phyloP scores from a whole-genome alignment of 1,140 invertebrate genomes.

The Lepidurus apus region DNA sequence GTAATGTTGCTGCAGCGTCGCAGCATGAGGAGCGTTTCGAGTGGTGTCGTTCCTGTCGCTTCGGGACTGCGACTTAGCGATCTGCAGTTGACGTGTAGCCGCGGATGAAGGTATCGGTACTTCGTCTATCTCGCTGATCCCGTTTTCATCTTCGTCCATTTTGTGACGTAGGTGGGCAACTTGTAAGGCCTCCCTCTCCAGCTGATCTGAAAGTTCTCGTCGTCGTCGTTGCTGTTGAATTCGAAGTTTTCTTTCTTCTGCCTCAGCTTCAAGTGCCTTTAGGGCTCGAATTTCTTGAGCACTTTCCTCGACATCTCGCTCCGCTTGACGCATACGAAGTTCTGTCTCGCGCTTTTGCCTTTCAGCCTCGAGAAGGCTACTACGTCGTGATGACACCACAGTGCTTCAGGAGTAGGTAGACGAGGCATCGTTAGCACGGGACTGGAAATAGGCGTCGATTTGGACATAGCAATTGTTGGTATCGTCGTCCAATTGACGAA shows the following conservation, averaged over 20 bases:
- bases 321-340: no score
- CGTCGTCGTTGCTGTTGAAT: not conserved
- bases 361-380: no score
- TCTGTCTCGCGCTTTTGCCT: no score
- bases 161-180: not conserved
- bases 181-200: not conserved
- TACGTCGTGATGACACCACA: no score
- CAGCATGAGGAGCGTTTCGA: not conserved
- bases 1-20: not conserved
- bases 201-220: not conserved
- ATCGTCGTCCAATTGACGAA: no score
- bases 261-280: not conserved
- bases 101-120: not conserved
- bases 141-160: not conserved
- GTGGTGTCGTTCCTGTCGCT: not conserved
- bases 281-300: not conserved
- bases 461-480: no score
- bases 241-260: not conserved
- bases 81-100: not conserved
- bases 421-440: no score
- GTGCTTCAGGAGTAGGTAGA: no score
- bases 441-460: no score
- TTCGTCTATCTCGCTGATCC: not conserved
- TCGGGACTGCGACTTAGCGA: not conserved
- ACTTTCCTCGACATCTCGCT: no score